These are phyloP conservation scores for Enteromius treurensis DNA, from an alignment of 2,797 vertebrate species.

Conservation along the genomic window DNA sequence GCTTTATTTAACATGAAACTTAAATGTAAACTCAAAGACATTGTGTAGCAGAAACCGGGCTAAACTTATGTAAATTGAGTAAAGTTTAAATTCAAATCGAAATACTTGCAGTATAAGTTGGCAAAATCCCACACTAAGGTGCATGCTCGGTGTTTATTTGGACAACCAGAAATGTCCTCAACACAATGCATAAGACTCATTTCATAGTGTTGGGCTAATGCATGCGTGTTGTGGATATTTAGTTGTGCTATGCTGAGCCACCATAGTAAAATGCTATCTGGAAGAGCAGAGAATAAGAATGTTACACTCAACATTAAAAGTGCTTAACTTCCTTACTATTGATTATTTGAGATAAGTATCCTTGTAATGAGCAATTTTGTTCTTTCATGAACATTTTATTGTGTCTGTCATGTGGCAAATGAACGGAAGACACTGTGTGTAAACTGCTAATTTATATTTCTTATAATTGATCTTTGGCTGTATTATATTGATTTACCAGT, in stretches of 20 bases:
- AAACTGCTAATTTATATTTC: background rate
- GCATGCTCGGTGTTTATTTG: background rate
- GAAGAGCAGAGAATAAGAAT: background rate
- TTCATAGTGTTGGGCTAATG: too few species aligned
- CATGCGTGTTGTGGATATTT: too few species aligned
- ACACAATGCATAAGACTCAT: too few species aligned
- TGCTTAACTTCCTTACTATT: background rate
- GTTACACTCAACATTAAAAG: background rate
- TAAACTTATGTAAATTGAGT: background rate
- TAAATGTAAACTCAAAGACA: background rate
- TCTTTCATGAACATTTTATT: background rate
- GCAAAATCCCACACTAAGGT: background rate
- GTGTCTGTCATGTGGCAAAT: background rate
- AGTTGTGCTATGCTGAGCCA: too few species aligned
- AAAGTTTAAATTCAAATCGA: background rate
- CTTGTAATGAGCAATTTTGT: background rate
- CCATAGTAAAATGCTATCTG: background rate
- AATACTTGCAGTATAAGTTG: background rate
- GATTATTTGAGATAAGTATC: background rate
- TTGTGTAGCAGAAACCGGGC: background rate
- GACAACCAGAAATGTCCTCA: background rate
- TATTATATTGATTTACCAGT: background rate
- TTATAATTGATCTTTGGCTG: background rate
- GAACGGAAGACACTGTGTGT: background rate
- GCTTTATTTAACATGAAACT: slow-evolving; percentile 8